Conservation (phyloP, 2,888 invertebrate genomes). For the Oscheius sp. region DNA sequence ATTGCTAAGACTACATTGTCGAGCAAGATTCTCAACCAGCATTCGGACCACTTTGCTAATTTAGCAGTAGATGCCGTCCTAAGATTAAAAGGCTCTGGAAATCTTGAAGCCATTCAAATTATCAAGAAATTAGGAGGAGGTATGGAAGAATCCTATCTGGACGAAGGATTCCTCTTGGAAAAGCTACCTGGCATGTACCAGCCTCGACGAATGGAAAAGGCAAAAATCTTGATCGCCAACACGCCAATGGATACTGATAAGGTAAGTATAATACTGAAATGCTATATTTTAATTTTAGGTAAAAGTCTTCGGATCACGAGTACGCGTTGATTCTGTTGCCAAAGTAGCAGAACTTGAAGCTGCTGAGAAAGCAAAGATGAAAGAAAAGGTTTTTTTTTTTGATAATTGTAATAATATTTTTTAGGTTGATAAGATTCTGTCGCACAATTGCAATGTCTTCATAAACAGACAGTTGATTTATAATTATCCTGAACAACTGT, state of each 20-base stretch:
- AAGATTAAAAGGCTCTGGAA: conserved; percentile 91
- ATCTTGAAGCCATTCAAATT: conserved; percentile 93
- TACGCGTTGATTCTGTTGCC: conserved; percentile 75
- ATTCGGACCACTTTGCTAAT: conserved; percentile 94
- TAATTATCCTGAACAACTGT: conserved; percentile 98
- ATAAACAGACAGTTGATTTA: conserved; percentile 98
- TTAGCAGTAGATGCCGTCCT: conserved; percentile 94
- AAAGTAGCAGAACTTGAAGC: conserved; percentile 95
- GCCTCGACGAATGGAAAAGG: conserved; percentile 92
- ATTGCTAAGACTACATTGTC: conserved; percentile 96
- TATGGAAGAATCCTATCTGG: conserved; percentile 92
- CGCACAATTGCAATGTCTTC: conserved; percentile 94
- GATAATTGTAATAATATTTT: not conserved
- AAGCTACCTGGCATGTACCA: conserved; percentile 97
- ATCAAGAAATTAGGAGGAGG: conserved; percentile 95
- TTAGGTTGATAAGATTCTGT: conserved; percentile 84
- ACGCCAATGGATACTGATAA: conserved; percentile 99
- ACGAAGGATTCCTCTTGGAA: conserved; percentile 86
- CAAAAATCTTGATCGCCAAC: conserved; percentile 95
- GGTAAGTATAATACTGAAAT: conserved; percentile 74
- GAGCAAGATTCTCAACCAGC: conserved; percentile 95
- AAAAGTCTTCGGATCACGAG: conserved; percentile 90
- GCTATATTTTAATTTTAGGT: conserved; percentile 39
- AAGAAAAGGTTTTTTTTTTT: conserved; percentile 81
- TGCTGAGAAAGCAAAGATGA: conserved; percentile 99